Percentiles rank a stretch among this genome's conserved stretches.
These are phyloP conservation scores for Heterodera carotae DNA, from an alignment of 1,140 invertebrate species.

Conservation along the genomic window DNA sequence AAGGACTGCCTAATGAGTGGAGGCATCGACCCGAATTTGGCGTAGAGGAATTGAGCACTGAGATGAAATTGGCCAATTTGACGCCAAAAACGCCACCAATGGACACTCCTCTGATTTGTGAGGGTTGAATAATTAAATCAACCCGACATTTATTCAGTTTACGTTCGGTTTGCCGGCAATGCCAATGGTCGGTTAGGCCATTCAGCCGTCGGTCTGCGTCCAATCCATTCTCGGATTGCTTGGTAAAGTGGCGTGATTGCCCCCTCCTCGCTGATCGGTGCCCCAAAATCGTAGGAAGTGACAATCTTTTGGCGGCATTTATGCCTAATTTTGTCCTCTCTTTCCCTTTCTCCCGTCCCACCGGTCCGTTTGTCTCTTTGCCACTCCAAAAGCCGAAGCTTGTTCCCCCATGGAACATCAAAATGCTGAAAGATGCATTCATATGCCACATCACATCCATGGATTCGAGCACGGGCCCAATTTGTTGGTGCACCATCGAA, in stretches of 20 bases:
- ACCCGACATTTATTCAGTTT: not conserved
- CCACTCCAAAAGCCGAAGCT: conserved; percentile 76
- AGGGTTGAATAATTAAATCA: not conserved
- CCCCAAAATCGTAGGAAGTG: conserved; percentile 85
- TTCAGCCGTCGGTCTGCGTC: conserved; percentile 69
- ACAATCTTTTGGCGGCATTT: conserved; percentile 68
- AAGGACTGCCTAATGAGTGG: conserved; percentile 18
- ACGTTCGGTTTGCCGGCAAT: conserved; percentile 40
- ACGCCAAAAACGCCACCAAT: conserved; percentile 22
- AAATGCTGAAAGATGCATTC: conserved; percentile 69
- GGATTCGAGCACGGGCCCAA: conserved; percentile 59
- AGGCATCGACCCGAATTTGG: not conserved
- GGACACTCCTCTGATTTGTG: conserved; percentile 3
- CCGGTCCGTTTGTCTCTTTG: conserved; percentile 67
- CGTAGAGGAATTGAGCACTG: not conserved
- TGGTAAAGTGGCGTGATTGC: conserved; percentile 81
- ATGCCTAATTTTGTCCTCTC: not conserved
- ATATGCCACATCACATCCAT: conserved; percentile 70
- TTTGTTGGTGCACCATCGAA: conserved; percentile 69
- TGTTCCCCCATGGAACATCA: conserved; percentile 74
- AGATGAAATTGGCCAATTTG: conserved; percentile 16
- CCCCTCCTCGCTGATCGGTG: conserved; percentile 79
- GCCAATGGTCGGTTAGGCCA: conserved; percentile 35
- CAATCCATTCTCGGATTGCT: conserved; percentile 73
- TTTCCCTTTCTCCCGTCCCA: not conserved